phyloP scores from a whole-genome alignment of 1,140 invertebrate species.

The Matsumurasca onukii region DNA sequence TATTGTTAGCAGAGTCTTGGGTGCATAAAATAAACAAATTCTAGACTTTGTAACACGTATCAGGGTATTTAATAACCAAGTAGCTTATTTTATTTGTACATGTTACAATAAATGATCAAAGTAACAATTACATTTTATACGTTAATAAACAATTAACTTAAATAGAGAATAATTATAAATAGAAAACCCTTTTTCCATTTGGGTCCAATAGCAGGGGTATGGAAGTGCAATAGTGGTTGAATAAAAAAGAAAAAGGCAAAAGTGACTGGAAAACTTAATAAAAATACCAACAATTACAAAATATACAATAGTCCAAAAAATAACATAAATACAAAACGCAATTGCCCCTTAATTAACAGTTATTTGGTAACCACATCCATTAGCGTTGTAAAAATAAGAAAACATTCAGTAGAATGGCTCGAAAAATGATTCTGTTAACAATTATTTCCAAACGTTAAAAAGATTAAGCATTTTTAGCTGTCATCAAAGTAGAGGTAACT shows the following conservation, averaged over 20 bases:
- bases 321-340: neutral
- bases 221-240: slow-evolving; percentile 1
- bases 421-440: neutral
- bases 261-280: neutral
- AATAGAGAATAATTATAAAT: slow-evolving; percentile 18
- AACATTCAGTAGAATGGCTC: neutral
- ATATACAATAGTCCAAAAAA: slow-evolving; percentile 6
- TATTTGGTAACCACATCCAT: neutral
- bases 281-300: slow-evolving; percentile 5
- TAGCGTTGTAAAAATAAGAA: slow-evolving; percentile 6
- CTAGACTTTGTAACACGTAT: slow-evolving; percentile 19
- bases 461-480: neutral
- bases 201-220: neutral
- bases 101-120: slow-evolving; percentile 27
- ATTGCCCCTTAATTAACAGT: neutral
- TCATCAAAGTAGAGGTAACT: neutral
- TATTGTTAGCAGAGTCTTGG: too few species aligned
- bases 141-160: slow-evolving; percentile 17
- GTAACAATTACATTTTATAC: slow-evolving; percentile 19
- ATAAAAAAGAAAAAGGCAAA: neutral
- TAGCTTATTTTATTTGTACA: slow-evolving; percentile 30
- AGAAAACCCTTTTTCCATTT: neutral
- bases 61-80: slow-evolving; percentile 30
- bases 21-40: too few species aligned
- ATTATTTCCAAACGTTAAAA: slow-evolving; percentile 1